Conservation (phyloP, 2,113 vertebrate genomes). For the Triplophysa siluroides region DNA sequence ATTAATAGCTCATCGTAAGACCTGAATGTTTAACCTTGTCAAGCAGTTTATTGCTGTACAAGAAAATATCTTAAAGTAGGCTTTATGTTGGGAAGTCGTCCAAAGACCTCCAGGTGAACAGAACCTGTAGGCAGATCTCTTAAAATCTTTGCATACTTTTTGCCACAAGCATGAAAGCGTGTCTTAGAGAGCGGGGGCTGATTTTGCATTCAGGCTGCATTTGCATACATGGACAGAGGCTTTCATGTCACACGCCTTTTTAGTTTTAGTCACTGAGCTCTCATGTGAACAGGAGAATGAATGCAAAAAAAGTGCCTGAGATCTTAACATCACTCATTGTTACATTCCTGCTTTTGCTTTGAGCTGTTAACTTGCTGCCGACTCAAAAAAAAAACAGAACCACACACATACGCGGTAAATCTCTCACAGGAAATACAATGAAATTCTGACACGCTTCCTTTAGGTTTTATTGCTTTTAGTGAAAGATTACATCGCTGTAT, state of each 20-base stretch:
- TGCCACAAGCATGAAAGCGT: not conserved
- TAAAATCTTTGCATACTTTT: not conserved
- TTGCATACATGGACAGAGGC: not conserved
- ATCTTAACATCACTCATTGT: no score
- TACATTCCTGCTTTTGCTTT: no score
- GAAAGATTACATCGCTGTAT: no score
- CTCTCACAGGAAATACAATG: no score
- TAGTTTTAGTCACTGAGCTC: not conserved
- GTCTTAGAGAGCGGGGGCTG: not conserved
- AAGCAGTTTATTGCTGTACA: not conserved
- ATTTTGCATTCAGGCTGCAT: not conserved
- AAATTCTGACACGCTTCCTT: no score
- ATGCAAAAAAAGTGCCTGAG: not conserved
- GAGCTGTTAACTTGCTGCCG: no score
- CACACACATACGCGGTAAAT: no score
- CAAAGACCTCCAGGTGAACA: constrained; percentile 6
- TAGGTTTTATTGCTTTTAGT: no score
- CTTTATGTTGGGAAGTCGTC: not conserved
- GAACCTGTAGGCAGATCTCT: not conserved
- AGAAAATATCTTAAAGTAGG: not conserved
- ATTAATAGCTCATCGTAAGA: no score
- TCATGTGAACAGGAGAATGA: not conserved
- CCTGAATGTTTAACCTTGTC: no score
- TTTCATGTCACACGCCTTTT: not conserved
- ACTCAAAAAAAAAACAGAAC: no score